Base-by-base conservation (phyloP, 2,888 invertebrate genomes). In the Pollenia angustigena region DNA sequence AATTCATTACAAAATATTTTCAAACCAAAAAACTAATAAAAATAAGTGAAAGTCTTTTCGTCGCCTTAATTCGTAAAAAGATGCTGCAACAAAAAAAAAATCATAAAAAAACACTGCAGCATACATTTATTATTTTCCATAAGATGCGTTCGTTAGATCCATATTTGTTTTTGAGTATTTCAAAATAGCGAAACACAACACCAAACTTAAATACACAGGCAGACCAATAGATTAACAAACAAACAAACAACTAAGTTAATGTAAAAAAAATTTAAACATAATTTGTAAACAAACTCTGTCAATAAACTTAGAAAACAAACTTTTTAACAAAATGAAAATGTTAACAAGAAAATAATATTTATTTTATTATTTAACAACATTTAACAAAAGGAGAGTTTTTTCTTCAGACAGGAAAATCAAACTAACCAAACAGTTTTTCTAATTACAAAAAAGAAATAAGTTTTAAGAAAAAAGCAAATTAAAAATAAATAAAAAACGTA, bases 231-330 rank as follows among this genome's bases (percentile, higher is more conserved):
- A 54, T 16, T 32, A 23, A 46, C 18, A 8, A 0, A 68, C 18
- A 58, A 3, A 58, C 11, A 14, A 64, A 56, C 23, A 64, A 18
- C 46, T 62, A 72, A 71, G 56, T 40, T 62, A 50, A 69, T 40
- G 14, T 56, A 16, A 66, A 66, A 42, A 66, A 44, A 48, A 48
- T 44, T 23, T 40, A 72, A 46, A 81, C 72, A 44, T 50, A 80
- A 85, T 85, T 74, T 80, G 74, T 80, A 80, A 80, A 69, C 68
- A 54, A 54, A 75, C 79, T 60, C 52, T 80, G 79, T 80, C 79
- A 85, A 85, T 69, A 79, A 54, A 60, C 68, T 64, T 60, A 68
- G 10, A 18, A 40, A 82, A 64, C 42, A 74, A 78, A 42, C 14
- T 54, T 32, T 32, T 32, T n/a, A 46, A 56, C 54, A 68, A 64